Conservation (phyloP, 2,113 vertebrate species). For the Oncorhynchus mykiss region DNA sequence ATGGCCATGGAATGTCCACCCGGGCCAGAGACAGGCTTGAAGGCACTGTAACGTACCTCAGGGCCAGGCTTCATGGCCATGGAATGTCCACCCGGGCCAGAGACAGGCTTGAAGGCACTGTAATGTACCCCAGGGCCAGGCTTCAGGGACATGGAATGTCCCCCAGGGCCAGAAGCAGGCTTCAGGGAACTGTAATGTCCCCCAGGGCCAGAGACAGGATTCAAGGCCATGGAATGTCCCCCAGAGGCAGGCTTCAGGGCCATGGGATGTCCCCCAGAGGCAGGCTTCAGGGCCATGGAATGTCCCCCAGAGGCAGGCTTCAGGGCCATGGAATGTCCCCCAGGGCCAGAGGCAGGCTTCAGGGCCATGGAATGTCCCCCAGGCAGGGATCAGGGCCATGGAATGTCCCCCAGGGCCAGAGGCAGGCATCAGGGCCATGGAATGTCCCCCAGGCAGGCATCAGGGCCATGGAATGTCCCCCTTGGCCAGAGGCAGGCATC, state of each 20-base stretch:
- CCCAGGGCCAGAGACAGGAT: too few relatives aligned
- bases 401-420: not conserved
- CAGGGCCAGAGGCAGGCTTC: too few relatives aligned
- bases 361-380: too few relatives aligned
- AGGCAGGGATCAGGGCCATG: too few relatives aligned
- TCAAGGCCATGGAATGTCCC: too few relatives aligned
- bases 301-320: not conserved
- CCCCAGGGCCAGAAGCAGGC: not conserved
- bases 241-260: not conserved
- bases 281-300: not conserved
- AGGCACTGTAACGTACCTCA: too few relatives aligned
- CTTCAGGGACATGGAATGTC: not conserved
- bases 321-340: too few relatives aligned
- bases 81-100: too few relatives aligned
- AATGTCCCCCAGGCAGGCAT: not conserved
- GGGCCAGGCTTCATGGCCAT: too few relatives aligned
- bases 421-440: not conserved
- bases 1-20: not conserved
- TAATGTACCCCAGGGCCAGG: too few relatives aligned
- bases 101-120: not conserved
- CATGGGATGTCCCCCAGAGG: too few relatives aligned
- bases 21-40: not conserved
- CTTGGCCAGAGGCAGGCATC: not conserved
- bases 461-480: too few relatives aligned
- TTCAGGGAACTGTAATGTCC: not conserved